Evolutionary conservation across 2,113 vertebrate species (phyloP).

Genomic region (Catharus minimus): DNA sequence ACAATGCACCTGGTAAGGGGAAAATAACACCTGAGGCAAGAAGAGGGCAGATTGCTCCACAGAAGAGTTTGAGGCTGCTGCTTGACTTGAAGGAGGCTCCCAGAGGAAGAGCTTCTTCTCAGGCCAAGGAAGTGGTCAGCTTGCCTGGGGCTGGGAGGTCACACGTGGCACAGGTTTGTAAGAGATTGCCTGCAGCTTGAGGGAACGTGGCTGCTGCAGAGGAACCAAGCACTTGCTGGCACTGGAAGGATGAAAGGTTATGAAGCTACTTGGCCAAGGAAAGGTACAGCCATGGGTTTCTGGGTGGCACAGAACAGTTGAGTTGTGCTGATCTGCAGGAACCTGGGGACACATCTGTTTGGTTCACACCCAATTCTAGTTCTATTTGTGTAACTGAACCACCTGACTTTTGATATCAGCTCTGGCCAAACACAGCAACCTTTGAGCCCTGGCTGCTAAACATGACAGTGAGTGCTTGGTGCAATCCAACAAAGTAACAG

Average conservation of each 20-base stretch:
- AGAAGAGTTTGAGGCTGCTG: neutral
- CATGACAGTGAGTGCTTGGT: neutral
- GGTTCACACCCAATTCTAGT: neutral
- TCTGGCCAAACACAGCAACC: neutral
- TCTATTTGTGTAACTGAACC: neutral
- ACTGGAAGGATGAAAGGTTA: neutral
- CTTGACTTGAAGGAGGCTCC: neutral
- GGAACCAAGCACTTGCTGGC: neutral
- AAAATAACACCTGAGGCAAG: neutral
- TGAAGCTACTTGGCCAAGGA: fast-evolving
- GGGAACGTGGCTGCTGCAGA: neutral
- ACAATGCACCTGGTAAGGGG: neutral
- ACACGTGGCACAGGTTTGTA: neutral
- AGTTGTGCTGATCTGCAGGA: neutral
- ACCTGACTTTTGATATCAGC: neutral
- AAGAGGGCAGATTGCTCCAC: neutral
- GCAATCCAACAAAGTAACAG: neutral
- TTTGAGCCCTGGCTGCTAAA: neutral
- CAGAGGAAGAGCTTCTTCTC: neutral
- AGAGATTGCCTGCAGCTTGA: neutral
- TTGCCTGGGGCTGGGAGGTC: neutral
- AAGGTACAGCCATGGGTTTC: neutral
- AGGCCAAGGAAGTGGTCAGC: neutral
- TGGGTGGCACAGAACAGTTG: neutral
- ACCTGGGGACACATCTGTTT: neutral